phyloP scores from a whole-genome alignment of 2,888 invertebrate genomes.

The Leptinotarsa tumamoca region DNA sequence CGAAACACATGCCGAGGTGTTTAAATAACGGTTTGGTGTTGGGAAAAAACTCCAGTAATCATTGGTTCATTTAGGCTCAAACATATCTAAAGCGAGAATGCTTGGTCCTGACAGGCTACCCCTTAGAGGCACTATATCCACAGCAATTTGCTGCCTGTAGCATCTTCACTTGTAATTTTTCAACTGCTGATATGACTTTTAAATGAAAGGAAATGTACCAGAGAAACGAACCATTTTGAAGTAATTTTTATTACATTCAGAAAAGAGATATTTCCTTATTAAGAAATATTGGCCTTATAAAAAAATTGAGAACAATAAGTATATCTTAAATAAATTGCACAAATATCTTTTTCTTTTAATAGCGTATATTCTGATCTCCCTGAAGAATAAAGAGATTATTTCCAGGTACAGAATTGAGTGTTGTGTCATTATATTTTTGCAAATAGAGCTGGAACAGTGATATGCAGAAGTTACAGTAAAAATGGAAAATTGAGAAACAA shows the following conservation, averaged over 20 bases:
- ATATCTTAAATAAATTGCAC: conserved; percentile 8
- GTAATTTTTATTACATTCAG: conserved; percentile 4
- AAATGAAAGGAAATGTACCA: neutral
- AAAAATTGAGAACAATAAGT: conserved; percentile 6
- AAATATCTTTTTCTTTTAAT: neutral
- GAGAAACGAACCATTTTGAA: neutral
- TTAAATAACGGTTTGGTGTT: too few species aligned
- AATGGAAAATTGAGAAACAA: too few species aligned
- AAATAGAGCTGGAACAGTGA: neutral
- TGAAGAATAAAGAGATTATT: neutral
- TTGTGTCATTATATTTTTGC: neutral
- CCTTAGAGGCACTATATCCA: too few species aligned
- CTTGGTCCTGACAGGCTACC: too few species aligned
- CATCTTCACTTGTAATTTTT: too few species aligned
- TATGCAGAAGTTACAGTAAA: neutral
- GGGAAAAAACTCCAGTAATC: too few species aligned
- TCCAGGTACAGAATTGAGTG: neutral
- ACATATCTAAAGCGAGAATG: too few species aligned
- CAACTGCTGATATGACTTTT: neutral
- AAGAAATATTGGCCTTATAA: neutral
- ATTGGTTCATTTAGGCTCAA: too few species aligned
- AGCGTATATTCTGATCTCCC: neutral
- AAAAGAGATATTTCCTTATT: neutral
- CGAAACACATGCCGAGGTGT: too few species aligned
- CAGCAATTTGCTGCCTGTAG: too few species aligned